Percentiles rank a stretch among this genome's conserved stretches.
These are phyloP conservation scores for Scaptomyza polygonia DNA, from an alignment of 2,888 invertebrate genomes.

Conservation along the genomic window DNA sequence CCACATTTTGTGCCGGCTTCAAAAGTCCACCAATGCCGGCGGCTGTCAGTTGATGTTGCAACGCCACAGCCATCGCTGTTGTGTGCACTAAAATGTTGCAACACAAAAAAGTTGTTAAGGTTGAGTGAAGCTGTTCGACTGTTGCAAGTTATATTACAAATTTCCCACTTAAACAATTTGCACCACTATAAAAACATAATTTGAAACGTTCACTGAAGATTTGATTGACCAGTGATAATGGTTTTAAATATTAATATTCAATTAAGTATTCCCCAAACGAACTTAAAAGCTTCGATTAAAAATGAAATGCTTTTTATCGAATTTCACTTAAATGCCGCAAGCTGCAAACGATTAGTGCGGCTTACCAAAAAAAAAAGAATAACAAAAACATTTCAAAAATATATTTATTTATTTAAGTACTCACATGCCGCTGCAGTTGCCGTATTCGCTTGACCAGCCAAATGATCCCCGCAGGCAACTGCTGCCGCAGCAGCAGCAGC, in stretches of 20 bases:
- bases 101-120: neutral
- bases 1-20: slow-evolving; percentile 82
- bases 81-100: slow-evolving; percentile 75
- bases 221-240: neutral
- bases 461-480: slow-evolving; percentile 70
- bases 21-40: slow-evolving; percentile 82
- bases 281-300: neutral
- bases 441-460: slow-evolving; percentile 61
- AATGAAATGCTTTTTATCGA: neutral
- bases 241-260: neutral
- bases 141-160: neutral
- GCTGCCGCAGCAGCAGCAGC: slow-evolving; percentile 47
- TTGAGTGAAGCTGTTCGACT: neutral
- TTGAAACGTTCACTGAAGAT: neutral
- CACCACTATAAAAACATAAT: neutral
- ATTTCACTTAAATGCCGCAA: slow-evolving; percentile 6
- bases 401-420: slow-evolving; percentile 35
- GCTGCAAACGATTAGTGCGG: slow-evolving; percentile 29
- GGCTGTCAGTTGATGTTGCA: slow-evolving; percentile 83
- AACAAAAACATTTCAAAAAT: neutral
- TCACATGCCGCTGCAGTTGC: slow-evolving; percentile 72
- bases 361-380: slow-evolving; percentile 13
- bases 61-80: slow-evolving; percentile 83
- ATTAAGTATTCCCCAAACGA: neutral
- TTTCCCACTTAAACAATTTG: neutral